These are phyloP conservation scores for Teleogryllus oceanicus DNA, from an alignment of 2,888 invertebrate genomes.

Conservation along the genomic window DNA sequence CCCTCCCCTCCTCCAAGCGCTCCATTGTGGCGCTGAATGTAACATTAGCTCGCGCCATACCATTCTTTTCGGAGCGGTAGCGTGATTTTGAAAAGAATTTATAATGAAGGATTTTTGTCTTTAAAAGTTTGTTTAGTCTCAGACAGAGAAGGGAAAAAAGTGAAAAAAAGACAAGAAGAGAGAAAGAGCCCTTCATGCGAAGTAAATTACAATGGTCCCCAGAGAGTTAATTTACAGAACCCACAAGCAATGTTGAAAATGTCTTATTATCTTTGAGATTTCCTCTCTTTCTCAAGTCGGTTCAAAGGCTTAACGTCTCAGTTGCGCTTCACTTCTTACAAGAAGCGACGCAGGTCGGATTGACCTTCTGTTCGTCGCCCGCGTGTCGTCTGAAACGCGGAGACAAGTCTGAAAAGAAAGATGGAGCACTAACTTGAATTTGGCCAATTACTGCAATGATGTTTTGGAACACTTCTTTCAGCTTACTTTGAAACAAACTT, in stretches of 20 bases:
- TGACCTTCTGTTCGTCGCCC: no score
- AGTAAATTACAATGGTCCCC: not conserved
- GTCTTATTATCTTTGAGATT: conserved; percentile 9
- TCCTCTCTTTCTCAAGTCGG: not conserved
- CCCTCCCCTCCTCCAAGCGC: no score
- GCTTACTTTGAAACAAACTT: no score
- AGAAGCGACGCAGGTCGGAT: not conserved
- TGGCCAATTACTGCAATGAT: no score
- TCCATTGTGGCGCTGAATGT: not conserved
- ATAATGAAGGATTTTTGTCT: conserved; percentile 18
- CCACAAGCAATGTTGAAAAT: not conserved
- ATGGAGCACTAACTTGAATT: no score
- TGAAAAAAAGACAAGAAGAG: not conserved
- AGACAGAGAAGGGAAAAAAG: not conserved
- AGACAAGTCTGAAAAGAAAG: no score
- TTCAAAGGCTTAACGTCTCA: conserved; percentile 6
- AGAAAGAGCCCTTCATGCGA: conserved; percentile 5
- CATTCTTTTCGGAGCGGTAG: not conserved
- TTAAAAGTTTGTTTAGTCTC: conserved; percentile 10
- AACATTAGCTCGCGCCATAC: not conserved
- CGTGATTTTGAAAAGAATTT: conserved; percentile 1
- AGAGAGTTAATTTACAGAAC: conserved; percentile 10
- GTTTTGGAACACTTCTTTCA: no score
- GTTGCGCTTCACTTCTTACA: not conserved
- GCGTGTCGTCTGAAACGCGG: no score